phyloP scores from a whole-genome alignment of 2,797 vertebrate species.

The Pseudochirops cupreus region DNA sequence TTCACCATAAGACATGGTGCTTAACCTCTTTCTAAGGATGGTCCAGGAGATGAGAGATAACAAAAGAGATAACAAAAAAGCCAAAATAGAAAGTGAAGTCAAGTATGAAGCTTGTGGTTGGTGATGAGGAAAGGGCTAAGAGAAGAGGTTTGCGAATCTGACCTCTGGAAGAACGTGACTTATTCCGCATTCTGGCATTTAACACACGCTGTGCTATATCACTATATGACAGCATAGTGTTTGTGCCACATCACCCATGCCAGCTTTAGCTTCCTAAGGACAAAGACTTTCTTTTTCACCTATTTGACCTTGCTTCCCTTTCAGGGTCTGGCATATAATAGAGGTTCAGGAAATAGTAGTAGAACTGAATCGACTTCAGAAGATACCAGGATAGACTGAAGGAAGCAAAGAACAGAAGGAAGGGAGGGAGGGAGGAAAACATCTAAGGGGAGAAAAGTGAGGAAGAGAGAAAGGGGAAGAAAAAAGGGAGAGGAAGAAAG shows the following conservation, averaged over 20 bases:
- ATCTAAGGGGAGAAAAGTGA: too few species aligned
- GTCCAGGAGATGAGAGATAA: not conserved
- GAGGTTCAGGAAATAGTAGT: not conserved
- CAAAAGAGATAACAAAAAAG: not conserved
- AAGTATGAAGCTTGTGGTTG: not conserved
- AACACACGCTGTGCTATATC: not conserved
- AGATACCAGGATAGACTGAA: not conserved
- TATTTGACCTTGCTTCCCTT: not conserved
- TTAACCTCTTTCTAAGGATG: not conserved
- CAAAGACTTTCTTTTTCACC: not conserved
- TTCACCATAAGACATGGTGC: not conserved
- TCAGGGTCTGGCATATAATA: not conserved
- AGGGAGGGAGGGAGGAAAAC: not conserved
- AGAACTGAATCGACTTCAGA: not conserved
- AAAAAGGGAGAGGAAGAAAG: too few species aligned
- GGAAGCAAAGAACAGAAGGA: not conserved
- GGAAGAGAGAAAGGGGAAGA: too few species aligned
- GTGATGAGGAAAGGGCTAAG: not conserved
- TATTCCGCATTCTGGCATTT: not conserved
- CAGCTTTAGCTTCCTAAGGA: not conserved
- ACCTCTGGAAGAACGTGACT: not conserved
- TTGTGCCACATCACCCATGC: accelerated
- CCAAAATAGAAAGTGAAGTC: not conserved
- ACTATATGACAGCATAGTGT: not conserved
- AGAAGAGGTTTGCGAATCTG: not conserved